These are phyloP conservation scores for Drosophila lini DNA, from an alignment of 1,140 invertebrate genomes.

Conservation along the genomic window DNA sequence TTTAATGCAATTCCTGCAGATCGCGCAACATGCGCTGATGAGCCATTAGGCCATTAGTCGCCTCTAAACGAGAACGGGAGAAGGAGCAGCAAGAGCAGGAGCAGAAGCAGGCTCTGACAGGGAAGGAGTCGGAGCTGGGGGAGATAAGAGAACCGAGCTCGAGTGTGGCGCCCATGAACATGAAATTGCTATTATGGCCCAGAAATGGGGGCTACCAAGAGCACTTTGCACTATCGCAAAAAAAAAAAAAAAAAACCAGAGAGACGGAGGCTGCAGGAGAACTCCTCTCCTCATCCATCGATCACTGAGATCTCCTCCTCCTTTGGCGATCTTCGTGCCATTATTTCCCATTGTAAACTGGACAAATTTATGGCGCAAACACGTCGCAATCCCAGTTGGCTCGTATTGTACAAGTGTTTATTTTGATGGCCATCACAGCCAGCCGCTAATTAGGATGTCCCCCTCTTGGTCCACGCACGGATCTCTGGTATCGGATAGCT, in stretches of 20 bases:
- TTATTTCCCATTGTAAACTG: constrained; percentile 73
- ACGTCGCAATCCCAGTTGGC: constrained; percentile 61
- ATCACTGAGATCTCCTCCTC: constrained; percentile 6
- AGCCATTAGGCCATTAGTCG: constrained; percentile 78
- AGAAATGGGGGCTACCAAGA: constrained; percentile 32
- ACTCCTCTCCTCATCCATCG: constrained; percentile 5
- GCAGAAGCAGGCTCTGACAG: constrained; percentile 33
- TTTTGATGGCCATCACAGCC: constrained; percentile 76
- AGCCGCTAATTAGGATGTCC: constrained; percentile 76
- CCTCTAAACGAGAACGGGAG: constrained; percentile 50
- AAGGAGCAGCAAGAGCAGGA: background rate
- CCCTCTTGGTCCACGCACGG: constrained; percentile 6
- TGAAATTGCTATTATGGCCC: constrained; percentile 79
- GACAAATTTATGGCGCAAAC: constrained; percentile 69
- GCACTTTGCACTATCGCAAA: constrained; percentile 49
- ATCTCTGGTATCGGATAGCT: constrained; percentile 17
- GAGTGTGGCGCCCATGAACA: constrained; percentile 68
- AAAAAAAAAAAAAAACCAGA: background rate
- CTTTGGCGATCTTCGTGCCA: constrained; percentile 13
- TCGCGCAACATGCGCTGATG: constrained; percentile 59
- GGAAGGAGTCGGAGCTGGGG: background rate
- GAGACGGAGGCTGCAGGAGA: background rate
- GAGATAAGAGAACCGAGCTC: constrained; percentile 20
- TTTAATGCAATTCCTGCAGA: constrained; percentile 53
- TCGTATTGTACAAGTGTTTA: constrained; percentile 81